Evolutionary conservation across 2,797 vertebrate species (phyloP), one percentile per base, ranked within the genome.

Genomic region (Sternotherus odoratus): DNA sequence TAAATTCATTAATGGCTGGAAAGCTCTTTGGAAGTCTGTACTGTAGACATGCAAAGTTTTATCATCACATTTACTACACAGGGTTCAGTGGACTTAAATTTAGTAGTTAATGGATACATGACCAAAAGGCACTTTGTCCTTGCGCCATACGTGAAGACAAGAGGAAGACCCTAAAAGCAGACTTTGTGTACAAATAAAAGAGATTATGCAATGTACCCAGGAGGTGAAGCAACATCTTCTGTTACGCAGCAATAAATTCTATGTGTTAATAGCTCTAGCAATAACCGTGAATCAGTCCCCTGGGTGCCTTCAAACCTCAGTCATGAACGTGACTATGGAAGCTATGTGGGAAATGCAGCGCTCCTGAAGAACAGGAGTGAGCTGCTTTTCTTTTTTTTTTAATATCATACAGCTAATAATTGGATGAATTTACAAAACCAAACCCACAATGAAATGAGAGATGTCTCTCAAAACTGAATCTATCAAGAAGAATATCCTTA

Each of bases 401-500:
- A 83, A 92, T 83, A 77, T 93, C 82, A 56, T 77, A 51, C 46
- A 80, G 53, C 24, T 88, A 96, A 93, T 89, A 86, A 21, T 33
- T 96, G 80, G 75, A 75, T 92, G 86, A 92, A 91, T 92, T 83
- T 88, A 95, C 88, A 91, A 92, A 93, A 87, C 54, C 51, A 86
- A 83, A 10, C 48, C 56, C 97, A 95, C 79, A 97, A 95, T 96
- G 83, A 90, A 92, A 56, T 48, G 69, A 56, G 91, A 89, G 85
- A 93, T 79, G 88, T 95, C 82, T 95, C 83, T 94, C 66, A 88
- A 92, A 93, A 96, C 92, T 94, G 92, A 19, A 92, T 95, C 94
- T 94, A 72, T 96, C 95, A 91, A 54, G 77, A 96, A 95, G 75
- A 89, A 83, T 93, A 88, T 92, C 78, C 96, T 98, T 98, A 97